These are phyloP conservation scores for Belgica antarctica DNA, from an alignment of 2,888 invertebrate species.

Conservation along the genomic window DNA sequence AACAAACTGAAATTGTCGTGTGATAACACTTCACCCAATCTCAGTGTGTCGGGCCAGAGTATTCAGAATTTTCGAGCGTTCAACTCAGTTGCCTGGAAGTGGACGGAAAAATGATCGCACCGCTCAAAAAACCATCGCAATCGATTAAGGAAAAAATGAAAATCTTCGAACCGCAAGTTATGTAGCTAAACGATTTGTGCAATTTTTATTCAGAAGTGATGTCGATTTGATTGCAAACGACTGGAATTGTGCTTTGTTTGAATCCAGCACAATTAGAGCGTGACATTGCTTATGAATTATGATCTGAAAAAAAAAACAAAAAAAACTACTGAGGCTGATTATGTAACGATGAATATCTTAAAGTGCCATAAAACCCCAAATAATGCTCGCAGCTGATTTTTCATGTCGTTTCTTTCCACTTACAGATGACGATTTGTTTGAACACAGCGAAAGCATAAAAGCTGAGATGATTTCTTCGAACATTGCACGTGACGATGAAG, in stretches of 20 bases:
- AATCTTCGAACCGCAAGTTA: conserved; percentile 30
- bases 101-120: conserved; percentile 5
- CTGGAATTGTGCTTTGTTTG: neutral
- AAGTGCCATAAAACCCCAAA: neutral
- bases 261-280: conserved; percentile 34
- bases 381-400: no score
- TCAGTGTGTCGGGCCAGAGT: no score
- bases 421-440: conserved; percentile 28
- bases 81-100: no score
- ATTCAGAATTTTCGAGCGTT: neutral
- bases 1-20: conserved; percentile 22
- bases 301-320: conserved; percentile 7
- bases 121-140: conserved; percentile 13
- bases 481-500: conserved; percentile 58
- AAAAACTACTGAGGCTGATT: neutral
- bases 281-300: conserved; percentile 21
- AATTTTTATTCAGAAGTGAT: conserved; percentile 8
- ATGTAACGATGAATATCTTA: conserved; percentile 22
- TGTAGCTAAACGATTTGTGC: neutral
- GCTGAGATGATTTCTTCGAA: conserved; percentile 22
- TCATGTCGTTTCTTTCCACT: no score
- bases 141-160: conserved; percentile 25
- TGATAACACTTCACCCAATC: conserved; percentile 1
- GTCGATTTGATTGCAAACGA: neutral
- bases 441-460: conserved; percentile 20